These are phyloP conservation scores for Hylia prasina DNA, from an alignment of 2,113 vertebrate species.

Conservation along the genomic window DNA sequence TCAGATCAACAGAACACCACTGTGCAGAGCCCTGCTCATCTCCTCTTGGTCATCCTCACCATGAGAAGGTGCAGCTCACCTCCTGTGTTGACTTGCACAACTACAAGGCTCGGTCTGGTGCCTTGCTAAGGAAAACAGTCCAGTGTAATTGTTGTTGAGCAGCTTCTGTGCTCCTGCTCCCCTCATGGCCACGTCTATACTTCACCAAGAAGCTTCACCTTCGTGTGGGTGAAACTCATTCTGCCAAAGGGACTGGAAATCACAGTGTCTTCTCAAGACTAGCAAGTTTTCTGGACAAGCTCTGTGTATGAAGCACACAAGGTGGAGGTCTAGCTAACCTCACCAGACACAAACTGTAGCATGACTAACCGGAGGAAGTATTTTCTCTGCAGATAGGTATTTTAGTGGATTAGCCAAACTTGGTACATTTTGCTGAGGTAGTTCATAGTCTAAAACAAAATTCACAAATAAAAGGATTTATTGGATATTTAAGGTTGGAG, in stretches of 20 bases:
- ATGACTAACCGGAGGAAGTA: background rate
- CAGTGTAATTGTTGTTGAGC: accelerated
- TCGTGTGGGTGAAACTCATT: background rate
- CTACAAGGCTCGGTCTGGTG: accelerated
- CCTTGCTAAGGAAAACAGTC: background rate
- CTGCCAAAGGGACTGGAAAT: background rate
- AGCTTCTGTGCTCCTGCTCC: background rate
- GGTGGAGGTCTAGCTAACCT: background rate
- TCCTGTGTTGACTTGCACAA: background rate
- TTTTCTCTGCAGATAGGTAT: background rate
- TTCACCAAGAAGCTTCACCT: background rate
- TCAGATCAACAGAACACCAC: background rate
- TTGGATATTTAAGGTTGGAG: background rate
- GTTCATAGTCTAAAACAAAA: background rate
- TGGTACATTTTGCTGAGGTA: background rate
- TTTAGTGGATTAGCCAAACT: background rate
- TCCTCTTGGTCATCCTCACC: background rate
- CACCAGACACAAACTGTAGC: accelerated
- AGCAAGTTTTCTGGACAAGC: background rate
- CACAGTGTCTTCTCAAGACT: background rate
- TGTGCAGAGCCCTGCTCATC: accelerated
- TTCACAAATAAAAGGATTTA: accelerated
- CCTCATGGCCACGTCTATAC: background rate
- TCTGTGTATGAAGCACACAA: background rate
- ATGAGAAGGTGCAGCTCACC: background rate